Base-by-base conservation (phyloP, 2,888 invertebrate species). In the Nomada ruficornis region DNA sequence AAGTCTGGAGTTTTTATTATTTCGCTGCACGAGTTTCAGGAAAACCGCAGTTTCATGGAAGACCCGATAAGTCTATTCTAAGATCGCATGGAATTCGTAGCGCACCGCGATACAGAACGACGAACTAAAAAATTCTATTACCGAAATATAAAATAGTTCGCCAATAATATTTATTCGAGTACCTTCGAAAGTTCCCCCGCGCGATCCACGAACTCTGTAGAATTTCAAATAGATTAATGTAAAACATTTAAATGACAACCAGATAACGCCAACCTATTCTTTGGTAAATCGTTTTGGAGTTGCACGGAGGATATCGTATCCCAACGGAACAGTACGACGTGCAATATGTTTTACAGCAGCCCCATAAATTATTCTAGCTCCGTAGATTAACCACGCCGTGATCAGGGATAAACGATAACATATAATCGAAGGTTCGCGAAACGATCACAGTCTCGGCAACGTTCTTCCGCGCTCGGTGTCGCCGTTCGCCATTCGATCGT, bases 371-470 rank as follows among this genome's bases (percentile, higher is more conserved):
- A 73, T 10, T 18, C 36, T 20, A 2, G 18, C 15, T 20, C 47
- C 13, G 26, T 13, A 54, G 76, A 76, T 76, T 76, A 72, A 29
- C 44, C 23, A 20, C 36, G n/a, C 2, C 47, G 36, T 29, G 3
- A 42, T 50, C 18, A 7, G 44, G 54, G 55, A 29, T 20, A 11
- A 65, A 67, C 20, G 78, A 54, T 67, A 55, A 77, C 71, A 67
- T 80, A 80, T 47, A 44, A 26, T 18, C 55, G 82, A 81, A 70
- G 42, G 67, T 52, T 63, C 52, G 64, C 79, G 64, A 69, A 72
- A 59, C 68, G 55, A 68, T 26, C 13, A 3, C 15, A 47, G 18
- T 60, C 44, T 47, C 42, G 20, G 26, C 13, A 10, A 42, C 20
- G 26, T 63, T 68, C 54, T 42, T 10, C 11, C 55, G 47, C 52